Evolutionary conservation across 2,113 vertebrate genomes (phyloP), one percentile per base, ranked within the genome.

Genomic region (Himantopus leucocephalus): DNA sequence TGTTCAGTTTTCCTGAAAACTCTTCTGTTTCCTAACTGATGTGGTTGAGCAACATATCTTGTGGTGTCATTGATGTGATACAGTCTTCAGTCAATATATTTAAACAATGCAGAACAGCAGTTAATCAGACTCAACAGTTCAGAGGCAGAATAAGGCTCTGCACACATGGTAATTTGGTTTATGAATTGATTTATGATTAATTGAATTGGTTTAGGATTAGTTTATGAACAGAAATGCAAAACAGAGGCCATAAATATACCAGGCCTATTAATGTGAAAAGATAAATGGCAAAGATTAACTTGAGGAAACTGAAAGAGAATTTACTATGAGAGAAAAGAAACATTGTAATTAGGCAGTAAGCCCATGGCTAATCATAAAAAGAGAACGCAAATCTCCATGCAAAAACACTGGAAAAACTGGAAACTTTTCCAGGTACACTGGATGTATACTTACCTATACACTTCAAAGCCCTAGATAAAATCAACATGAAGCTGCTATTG

Each of bases 161-260:
- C 35, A 58, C 30, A 86, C 55, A 50, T 0, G 10, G 16, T 45
- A 52, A 70, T 83, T 77, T 70, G 30, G 9, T 81, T 91, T 84
- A 84, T 48, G 29, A 19, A 76, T 52, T 67, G 32, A 76, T 83
- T 86, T 80, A 58, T 32, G 41, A 48, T 35, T 6, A 56, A 59
- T 14, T 2, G 1, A 66, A 81, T 53, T 39, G 16, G 12, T 81
- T 94, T 78, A 66, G 63, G 35, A 81, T 79, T 76, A 74, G 17
- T 91, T 96, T 93, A 80, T 59, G 19, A 90, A 47, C 14, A 83
- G 56, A 91, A 89, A 63, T 75, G 64, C 64, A 81, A 77, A 94
- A 48, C 14, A 59, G 53, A 67, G 35, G n/a, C 37, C 22, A 81
- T 56, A 91, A 85, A 78, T 56, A 64, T 21, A 43, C 1, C 2